Evolutionary conservation across 2,888 invertebrate species (phyloP), one percentile per base, ranked within the genome.

Genomic region (Brenthis daphne): DNA sequence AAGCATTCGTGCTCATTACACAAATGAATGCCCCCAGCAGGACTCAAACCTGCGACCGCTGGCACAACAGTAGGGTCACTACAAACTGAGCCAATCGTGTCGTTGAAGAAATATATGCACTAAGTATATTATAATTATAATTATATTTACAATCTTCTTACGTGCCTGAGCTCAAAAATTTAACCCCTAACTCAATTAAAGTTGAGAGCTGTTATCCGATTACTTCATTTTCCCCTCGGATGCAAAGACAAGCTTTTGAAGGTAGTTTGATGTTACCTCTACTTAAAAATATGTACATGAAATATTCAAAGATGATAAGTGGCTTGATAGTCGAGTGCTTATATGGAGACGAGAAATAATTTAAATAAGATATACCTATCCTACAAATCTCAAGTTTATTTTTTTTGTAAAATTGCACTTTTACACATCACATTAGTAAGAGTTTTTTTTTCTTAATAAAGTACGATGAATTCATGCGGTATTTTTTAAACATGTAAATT

Each of bases 211-310:
- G 64, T 72, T 68, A 72, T 69, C 72, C 71, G 73, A 73, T 74
- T 73, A 73, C 73, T 74, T 70, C 61, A 74, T 74, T 73, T 74
- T 73, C 74, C 73, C 74, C 74, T 73, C 71, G 66, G 69, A 71
- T 73, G 67, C 61, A 75, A 67, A 74, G 68, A 68, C 66, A 57
- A 64, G 65, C 63, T 72, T 69, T 68, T 70, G 68, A 68, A 64
- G 68, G 68, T 64, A 66, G 69, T 69, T 71, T 65, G 63, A 64
- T 65, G 68, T 71, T 63, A 54, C 54, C 63, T 71, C 56, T 37
- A 43, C 47, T 48, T 67, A 57, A 56, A 50, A 61, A 63, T 56
- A 56, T 63, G 14, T 56, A 56, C 43, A 43, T 54, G 53, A 54
- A 54, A 54, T 63, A 63, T 63, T 63, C 37, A 60, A 50, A 60